A percentile compares a stretch with the other conserved stretches of the same genome.
These are phyloP conservation scores for Cyprinella venusta DNA, from an alignment of 2,797 vertebrate species.

Conservation along the genomic window DNA sequence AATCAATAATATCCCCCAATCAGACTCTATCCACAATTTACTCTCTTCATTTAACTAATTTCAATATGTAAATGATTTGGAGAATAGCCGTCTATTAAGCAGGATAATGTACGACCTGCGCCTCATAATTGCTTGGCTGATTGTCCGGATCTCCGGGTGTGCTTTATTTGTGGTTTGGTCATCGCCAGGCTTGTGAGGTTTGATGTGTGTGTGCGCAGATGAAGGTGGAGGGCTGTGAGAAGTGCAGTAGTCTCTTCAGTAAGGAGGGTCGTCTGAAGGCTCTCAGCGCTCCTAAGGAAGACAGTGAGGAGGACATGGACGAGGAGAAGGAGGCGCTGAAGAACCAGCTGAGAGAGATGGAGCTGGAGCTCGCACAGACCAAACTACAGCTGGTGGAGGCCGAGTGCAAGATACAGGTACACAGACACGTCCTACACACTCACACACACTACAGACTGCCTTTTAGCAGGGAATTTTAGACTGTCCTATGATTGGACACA, in stretches of 20 bases:
- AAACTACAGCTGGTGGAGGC: constrained; percentile 98
- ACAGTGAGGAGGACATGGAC: constrained; percentile 84
- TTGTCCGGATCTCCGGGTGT: background rate
- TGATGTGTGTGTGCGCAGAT: constrained; percentile 72
- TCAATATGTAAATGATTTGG: background rate
- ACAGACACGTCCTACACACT: background rate
- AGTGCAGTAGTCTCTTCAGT: constrained; percentile 92
- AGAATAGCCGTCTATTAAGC: background rate
- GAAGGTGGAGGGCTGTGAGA: constrained; percentile 96
- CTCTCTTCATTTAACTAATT: background rate
- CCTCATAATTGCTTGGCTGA: background rate
- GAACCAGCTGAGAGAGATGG: constrained; percentile 97
- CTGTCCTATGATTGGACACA: background rate
- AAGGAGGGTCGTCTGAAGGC: constrained; percentile 90
- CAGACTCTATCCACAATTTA: background rate
- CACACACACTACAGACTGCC: background rate
- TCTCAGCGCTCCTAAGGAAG: constrained; percentile 72
- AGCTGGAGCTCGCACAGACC: constrained; percentile 96
- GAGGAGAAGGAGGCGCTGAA: constrained; percentile 94
- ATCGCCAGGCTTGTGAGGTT: background rate
- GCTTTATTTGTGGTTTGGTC: background rate
- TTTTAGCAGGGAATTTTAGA: background rate
- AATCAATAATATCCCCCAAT: background rate
- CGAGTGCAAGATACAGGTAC: constrained; percentile 98
- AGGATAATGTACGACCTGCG: background rate